Evolutionary conservation across 1,140 invertebrate species (phyloP).

Genomic region (Drosophila sturtevanti): DNA sequence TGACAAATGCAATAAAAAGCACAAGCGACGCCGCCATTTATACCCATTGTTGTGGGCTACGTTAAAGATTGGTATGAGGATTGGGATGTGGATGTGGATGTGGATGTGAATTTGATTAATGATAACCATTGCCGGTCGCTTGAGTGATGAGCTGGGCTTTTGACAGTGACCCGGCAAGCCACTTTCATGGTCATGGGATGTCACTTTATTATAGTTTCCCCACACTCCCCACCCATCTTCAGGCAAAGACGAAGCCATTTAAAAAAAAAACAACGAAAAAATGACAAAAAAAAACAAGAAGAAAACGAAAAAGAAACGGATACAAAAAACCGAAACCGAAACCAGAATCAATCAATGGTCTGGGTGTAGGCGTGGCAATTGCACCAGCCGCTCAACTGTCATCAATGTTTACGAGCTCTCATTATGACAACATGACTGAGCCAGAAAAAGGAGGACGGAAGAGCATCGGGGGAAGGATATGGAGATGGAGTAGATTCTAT

Average conservation of each 20-base stretch:
- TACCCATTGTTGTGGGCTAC: conserved; percentile 31
- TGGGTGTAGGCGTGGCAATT: conserved; percentile 20
- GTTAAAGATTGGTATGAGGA: neutral
- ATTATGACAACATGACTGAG: conserved; percentile 62
- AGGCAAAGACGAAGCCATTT: conserved; percentile 30
- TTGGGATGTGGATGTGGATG: neutral
- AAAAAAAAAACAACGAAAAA: conserved; percentile 36
- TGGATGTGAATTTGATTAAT: conserved; percentile 70
- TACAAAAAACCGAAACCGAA: conserved; percentile 13
- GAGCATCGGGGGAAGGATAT: neutral
- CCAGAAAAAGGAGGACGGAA: neutral
- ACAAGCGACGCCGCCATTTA: conserved; percentile 51
- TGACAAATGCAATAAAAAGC: conserved; percentile 75
- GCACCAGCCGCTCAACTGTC: conserved; percentile 54
- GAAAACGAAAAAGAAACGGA: neutral
- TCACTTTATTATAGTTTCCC: conserved; percentile 51
- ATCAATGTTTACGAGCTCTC: conserved; percentile 77
- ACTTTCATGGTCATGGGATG: conserved; percentile 49
- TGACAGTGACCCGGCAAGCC: conserved; percentile 25
- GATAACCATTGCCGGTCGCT: conserved; percentile 58
- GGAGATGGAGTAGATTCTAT: conserved; percentile 18
- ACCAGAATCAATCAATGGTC: conserved; percentile 64
- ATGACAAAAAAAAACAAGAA: conserved; percentile 25
- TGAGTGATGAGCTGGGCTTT: conserved; percentile 38
- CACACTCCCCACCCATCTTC: neutral